Conservation (phyloP, 2,888 invertebrate genomes). For the Tridacna gigas region DNA sequence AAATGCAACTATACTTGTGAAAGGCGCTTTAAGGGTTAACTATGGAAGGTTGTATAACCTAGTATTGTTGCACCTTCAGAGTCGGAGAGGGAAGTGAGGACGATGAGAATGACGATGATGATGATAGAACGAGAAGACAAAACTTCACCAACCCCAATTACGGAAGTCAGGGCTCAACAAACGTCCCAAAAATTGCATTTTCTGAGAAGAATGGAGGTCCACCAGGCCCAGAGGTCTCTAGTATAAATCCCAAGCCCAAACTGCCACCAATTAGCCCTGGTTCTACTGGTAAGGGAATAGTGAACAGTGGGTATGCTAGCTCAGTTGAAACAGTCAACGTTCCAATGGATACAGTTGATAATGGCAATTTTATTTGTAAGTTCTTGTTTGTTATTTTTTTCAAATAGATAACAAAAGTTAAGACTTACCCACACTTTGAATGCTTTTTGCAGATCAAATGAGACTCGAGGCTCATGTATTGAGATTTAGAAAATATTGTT, state of each 20-base stretch:
- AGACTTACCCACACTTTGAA: too few relatives aligned
- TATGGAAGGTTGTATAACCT: too few relatives aligned
- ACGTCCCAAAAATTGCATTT: constrained; percentile 42
- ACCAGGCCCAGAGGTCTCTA: constrained; percentile 4
- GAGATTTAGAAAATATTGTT: too few relatives aligned
- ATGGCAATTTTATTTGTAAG: constrained; percentile 38
- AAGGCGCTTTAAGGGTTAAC: too few relatives aligned
- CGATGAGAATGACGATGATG: constrained; percentile 36
- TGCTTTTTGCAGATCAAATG: too few relatives aligned
- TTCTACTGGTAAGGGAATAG: background rate
- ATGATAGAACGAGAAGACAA: background rate
- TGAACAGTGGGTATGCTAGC: background rate
- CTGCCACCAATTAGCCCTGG: constrained; percentile 18
- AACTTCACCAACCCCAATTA: constrained; percentile 24
- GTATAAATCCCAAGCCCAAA: constrained; percentile 22
- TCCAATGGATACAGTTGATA: constrained; percentile 6
- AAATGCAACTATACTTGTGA: too few relatives aligned
- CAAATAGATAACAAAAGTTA: too few relatives aligned
- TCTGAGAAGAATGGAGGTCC: constrained; percentile 11
- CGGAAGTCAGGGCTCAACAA: constrained; percentile 28
- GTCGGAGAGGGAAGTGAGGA: constrained; percentile 60
- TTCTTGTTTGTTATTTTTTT: background rate
- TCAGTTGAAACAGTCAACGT: constrained; percentile 16
- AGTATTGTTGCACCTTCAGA: constrained; percentile 19
- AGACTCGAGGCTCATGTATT: too few relatives aligned